A percentile compares a stretch with the other conserved stretches of the same genome.
Conservation (phyloP, 2,113 vertebrate species). For the Tachycineta bicolor region DNA sequence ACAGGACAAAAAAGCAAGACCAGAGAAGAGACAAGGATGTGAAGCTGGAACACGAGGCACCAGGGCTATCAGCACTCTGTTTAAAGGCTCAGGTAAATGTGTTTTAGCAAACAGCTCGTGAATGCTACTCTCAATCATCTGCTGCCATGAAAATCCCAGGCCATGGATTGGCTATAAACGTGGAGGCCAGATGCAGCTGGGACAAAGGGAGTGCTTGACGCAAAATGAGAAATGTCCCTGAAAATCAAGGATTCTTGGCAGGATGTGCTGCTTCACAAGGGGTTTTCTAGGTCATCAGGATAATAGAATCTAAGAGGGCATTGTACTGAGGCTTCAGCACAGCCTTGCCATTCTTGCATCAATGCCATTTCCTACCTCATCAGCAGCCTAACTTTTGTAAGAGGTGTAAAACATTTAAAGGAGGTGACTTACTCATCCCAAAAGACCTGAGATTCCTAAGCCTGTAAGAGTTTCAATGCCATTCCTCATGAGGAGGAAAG, state of each 20-base stretch:
- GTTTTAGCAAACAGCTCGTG: not conserved
- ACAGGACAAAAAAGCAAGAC: not conserved
- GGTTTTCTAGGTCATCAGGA: not conserved
- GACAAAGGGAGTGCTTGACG: not conserved
- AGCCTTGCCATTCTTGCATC: not conserved
- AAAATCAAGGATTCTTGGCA: slow-evolving; percentile 20
- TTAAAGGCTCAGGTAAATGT: not conserved
- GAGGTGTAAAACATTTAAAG: not conserved
- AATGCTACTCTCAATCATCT: not conserved
- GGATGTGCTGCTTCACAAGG: not conserved
- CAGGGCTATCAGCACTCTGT: not conserved
- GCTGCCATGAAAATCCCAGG: slow-evolving; percentile 2
- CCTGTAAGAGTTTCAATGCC: not conserved
- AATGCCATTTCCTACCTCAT: not conserved
- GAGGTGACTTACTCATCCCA: not conserved
- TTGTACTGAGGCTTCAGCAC: not conserved
- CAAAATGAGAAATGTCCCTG: not conserved
- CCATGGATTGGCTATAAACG: not conserved
- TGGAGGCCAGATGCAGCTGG: slow-evolving; percentile 4
- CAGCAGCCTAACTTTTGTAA: not conserved
- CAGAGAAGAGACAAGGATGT: not conserved
- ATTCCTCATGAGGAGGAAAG: not conserved
- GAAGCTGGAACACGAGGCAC: not conserved
- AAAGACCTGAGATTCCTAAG: not conserved
- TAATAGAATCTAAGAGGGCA: not conserved